Conservation (phyloP, 2,797 vertebrate genomes). For the Carduelis carduelis region DNA sequence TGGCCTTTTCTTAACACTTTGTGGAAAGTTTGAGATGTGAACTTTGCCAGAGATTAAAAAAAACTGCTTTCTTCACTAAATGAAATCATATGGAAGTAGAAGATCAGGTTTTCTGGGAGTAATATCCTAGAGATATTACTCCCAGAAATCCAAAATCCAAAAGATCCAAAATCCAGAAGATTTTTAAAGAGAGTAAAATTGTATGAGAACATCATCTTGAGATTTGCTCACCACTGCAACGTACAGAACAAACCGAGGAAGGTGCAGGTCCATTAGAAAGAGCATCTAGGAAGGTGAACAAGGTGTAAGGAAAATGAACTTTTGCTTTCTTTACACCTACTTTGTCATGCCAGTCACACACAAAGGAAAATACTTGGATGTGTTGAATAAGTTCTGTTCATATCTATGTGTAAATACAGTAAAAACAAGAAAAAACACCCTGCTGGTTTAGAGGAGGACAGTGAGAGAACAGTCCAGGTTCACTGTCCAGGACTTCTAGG, state of each 20-base stretch:
- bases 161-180: background rate
- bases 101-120: background rate
- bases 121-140: background rate
- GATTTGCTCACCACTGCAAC: background rate
- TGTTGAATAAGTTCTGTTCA: background rate
- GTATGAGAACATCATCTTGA: background rate
- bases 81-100: background rate
- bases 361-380: background rate
- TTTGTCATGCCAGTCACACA: fast-evolving
- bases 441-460: background rate
- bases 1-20: conserved; percentile 1
- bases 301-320: background rate
- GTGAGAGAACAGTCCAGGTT: background rate
- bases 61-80: background rate
- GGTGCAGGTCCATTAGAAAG: fast-evolving
- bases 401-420: background rate
- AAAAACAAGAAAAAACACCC: background rate
- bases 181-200: background rate
- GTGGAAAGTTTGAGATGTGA: background rate
- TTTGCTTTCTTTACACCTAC: background rate
- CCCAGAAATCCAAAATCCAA: background rate
- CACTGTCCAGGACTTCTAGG: background rate
- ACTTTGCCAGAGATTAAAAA: background rate
- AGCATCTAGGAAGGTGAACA: background rate
- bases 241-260: background rate